A percentile compares a stretch with the other conserved stretches of the same genome.
phyloP scores from a whole-genome alignment of 2,113 vertebrate species.

The Clarias magur region DNA sequence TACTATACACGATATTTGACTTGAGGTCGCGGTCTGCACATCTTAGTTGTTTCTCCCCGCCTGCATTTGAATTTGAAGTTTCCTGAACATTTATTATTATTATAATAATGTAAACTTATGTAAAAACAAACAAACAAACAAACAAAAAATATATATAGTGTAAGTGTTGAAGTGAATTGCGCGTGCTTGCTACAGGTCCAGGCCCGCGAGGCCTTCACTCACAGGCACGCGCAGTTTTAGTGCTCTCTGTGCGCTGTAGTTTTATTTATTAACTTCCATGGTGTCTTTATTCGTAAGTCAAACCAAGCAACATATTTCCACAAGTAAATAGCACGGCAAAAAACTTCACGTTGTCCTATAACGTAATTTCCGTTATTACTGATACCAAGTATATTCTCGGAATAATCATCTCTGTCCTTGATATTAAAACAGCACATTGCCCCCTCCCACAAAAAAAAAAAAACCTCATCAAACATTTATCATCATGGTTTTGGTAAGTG shows the following conservation, averaged over 20 bases:
- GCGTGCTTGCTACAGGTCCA: not conserved
- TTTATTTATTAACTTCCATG: not conserved
- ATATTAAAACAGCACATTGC: not conserved
- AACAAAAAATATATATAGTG: not conserved
- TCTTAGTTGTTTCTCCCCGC: not conserved
- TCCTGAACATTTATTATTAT: not conserved
- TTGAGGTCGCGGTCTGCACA: not conserved
- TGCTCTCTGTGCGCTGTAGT: not conserved
- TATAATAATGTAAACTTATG: too few relatives aligned
- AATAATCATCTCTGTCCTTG: not conserved
- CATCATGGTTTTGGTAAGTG: not conserved
- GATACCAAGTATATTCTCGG: not conserved
- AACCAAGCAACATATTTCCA: too few relatives aligned
- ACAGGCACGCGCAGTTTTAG: not conserved
- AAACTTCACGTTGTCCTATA: too few relatives aligned
- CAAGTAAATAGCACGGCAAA: too few relatives aligned
- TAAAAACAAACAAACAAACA: too few relatives aligned
- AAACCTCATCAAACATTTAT: not conserved
- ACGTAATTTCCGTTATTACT: not conserved
- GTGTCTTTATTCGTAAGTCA: too few relatives aligned
- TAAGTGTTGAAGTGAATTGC: not conserved
- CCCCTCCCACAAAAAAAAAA: not conserved
- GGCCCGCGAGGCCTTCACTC: slow-evolving; percentile 5
- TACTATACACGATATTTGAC: slow-evolving; percentile 4
- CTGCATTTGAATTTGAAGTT: not conserved